These are phyloP conservation scores for Rhadina sibilatrix DNA, from an alignment of 2,113 vertebrate species.

Conservation along the genomic window DNA sequence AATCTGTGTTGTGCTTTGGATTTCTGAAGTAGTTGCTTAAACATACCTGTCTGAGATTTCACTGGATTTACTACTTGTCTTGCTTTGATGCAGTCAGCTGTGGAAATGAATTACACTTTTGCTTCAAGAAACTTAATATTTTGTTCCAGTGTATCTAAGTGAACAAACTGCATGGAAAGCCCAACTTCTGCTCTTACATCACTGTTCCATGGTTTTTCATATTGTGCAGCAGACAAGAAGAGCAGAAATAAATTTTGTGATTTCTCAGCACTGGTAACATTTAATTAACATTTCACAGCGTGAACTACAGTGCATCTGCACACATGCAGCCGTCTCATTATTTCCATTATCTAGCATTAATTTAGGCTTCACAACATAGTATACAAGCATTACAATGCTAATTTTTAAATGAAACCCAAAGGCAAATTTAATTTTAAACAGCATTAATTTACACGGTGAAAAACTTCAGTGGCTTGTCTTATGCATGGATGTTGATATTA, in stretches of 20 bases:
- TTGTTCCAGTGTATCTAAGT: background rate
- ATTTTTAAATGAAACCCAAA: conserved; percentile 57
- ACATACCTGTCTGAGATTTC: background rate
- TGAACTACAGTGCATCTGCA: background rate
- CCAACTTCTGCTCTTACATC: background rate
- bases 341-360: conserved; percentile 4
- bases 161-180: background rate
- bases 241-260: background rate
- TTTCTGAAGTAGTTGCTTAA: background rate
- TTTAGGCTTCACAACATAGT: background rate
- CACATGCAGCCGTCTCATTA: background rate
- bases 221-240: background rate
- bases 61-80: background rate
- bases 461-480: conserved; percentile 2
- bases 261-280: background rate
- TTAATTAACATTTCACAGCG: background rate
- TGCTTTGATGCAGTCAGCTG: background rate
- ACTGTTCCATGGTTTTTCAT: background rate
- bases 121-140: background rate
- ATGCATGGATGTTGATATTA: conserved; percentile 12
- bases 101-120: background rate
- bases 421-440: conserved; percentile 27
- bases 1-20: background rate
- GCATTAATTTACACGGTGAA: conserved; percentile 19
- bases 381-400: conserved; percentile 16